Conservation (phyloP, 2,888 invertebrate genomes). For the Orgyia antiqua region DNA sequence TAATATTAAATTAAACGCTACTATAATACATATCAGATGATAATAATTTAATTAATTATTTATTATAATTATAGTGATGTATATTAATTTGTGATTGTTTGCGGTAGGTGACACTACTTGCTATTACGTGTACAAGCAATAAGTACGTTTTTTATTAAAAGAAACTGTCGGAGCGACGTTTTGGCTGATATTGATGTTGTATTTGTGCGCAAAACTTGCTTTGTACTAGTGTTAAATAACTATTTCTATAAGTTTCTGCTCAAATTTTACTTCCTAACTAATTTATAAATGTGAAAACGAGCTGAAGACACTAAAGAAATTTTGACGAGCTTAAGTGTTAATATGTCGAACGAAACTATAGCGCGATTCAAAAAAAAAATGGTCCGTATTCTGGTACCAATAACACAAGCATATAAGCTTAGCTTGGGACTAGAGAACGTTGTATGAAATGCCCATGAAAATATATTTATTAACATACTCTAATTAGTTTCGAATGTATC, state of each 20-base stretch:
- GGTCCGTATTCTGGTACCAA: too few relatives aligned
- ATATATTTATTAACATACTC: too few relatives aligned
- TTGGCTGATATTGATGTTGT: slow-evolving; percentile 66
- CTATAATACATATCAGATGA: slow-evolving; percentile 53
- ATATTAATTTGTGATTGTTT: slow-evolving; percentile 66
- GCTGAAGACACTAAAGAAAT: too few relatives aligned
- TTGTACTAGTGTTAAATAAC: slow-evolving; percentile 39
- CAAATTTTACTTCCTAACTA: slow-evolving; percentile 6
- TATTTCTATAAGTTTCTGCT: too few relatives aligned
- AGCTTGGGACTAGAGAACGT: too few relatives aligned
- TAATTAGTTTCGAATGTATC: too few relatives aligned
- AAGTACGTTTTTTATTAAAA: slow-evolving; percentile 65
- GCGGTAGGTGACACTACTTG: slow-evolving; percentile 52
- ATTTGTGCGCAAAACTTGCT: slow-evolving; percentile 65
- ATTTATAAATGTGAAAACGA: too few relatives aligned
- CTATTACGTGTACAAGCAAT: slow-evolving; percentile 78
- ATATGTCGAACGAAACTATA: too few relatives aligned
- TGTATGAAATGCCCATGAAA: too few relatives aligned
- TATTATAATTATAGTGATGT: slow-evolving; percentile 42
- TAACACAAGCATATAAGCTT: too few relatives aligned
- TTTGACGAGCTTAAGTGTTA: too few relatives aligned
- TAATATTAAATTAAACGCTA: slow-evolving; percentile 8
- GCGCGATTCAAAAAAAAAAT: too few relatives aligned
- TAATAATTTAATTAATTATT: slow-evolving; percentile 40
- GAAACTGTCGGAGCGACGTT: slow-evolving; percentile 56